Conservation (phyloP, 2,113 vertebrate species). For the Dascyllus trimaculatus region DNA sequence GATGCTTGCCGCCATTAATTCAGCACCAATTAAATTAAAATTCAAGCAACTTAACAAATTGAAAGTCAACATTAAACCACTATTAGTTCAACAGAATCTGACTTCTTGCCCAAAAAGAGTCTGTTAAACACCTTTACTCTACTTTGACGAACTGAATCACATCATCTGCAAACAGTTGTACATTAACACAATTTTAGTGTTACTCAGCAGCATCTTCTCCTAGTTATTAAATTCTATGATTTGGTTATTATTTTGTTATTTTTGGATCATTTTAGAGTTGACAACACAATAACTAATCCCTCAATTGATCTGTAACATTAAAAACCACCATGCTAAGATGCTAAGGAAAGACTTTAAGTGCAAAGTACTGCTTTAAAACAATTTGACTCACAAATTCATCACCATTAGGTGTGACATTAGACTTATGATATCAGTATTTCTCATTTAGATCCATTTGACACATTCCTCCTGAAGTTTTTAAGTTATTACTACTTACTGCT, state of each 20-base stretch:
- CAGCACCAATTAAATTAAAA: too few relatives aligned
- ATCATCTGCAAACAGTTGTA: background rate
- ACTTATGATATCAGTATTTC: too few relatives aligned
- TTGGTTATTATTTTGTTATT: background rate
- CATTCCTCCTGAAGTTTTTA: background rate
- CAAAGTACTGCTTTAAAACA: too few relatives aligned
- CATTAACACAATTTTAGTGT: background rate
- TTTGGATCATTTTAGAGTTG: too few relatives aligned
- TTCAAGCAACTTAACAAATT: too few relatives aligned
- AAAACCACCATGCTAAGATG: background rate
- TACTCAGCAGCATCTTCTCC: background rate
- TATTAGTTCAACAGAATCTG: too few relatives aligned
- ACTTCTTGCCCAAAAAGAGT: too few relatives aligned
- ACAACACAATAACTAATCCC: too few relatives aligned
- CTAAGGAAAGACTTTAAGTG: background rate
- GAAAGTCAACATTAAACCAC: too few relatives aligned
- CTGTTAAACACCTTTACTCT: too few relatives aligned
- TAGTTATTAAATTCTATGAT: background rate
- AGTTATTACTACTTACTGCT: conserved; percentile 18
- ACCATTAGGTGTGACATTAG: background rate
- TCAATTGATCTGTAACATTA: background rate
- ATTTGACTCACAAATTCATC: too few relatives aligned
- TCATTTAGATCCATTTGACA: background rate
- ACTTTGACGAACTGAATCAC: background rate
- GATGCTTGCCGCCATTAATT: too few relatives aligned